Evolutionary conservation across 2,888 invertebrate genomes (phyloP).

Genomic region (Pyrrhia umbra): DNA sequence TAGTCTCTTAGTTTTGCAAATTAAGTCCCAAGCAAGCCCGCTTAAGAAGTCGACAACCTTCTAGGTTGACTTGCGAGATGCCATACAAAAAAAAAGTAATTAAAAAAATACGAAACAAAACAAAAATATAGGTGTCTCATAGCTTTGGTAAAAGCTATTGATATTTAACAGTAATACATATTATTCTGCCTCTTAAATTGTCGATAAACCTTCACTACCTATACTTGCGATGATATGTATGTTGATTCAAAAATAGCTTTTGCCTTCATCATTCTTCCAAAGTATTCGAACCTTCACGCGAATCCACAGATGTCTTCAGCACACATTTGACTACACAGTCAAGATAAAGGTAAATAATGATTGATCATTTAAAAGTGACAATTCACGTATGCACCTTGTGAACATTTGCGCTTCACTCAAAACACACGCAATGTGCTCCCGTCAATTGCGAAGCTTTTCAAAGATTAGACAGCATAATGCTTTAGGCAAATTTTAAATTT

Average conservation of each 20-base stretch:
- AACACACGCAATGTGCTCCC: constrained; percentile 77
- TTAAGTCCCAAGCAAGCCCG: no score
- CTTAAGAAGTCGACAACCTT: no score
- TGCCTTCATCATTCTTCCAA: constrained; percentile 40
- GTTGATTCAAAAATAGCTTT: constrained; percentile 13
- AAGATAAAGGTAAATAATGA: constrained; percentile 68
- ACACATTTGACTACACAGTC: constrained; percentile 58
- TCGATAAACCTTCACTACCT: constrained; percentile 18
- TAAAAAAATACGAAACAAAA: no score
- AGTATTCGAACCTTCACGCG: constrained; percentile 47
- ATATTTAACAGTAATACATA: not conserved
- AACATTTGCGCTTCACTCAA: constrained; percentile 67
- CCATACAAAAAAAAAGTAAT: no score
- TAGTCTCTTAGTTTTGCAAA: no score
- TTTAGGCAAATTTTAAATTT: constrained; percentile 33
- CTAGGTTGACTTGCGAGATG: no score
- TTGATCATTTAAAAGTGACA: constrained; percentile 65
- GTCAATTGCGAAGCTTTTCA: constrained; percentile 75
- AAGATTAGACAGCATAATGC: constrained; percentile 50
- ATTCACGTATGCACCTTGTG: constrained; percentile 64
- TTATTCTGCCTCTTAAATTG: constrained; percentile 7
- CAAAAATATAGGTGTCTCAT: not conserved
- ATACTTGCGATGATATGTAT: constrained; percentile 13
- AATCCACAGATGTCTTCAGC: constrained; percentile 53
- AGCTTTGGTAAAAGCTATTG: no score